phyloP scores from a whole-genome alignment of 2,888 invertebrate genomes.

The Ichneumoninae sp. region DNA sequence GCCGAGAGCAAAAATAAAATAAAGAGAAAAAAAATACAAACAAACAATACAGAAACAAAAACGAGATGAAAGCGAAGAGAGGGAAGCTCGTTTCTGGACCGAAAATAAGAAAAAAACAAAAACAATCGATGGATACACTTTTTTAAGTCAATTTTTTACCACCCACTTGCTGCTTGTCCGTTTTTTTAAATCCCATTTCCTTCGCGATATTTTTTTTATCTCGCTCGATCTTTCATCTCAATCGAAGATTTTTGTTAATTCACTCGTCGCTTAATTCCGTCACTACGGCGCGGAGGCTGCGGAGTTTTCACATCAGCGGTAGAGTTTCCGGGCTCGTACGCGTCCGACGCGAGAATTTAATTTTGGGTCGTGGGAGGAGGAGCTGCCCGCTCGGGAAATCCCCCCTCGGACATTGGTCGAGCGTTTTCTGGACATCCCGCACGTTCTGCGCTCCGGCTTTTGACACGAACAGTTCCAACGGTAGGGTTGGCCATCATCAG shows the following conservation, averaged over 20 bases:
- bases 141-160: slow-evolving; percentile 17
- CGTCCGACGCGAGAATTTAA: slow-evolving; percentile 56
- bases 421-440: slow-evolving; percentile 53
- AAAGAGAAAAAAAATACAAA: background rate
- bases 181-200: background rate
- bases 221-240: background rate
- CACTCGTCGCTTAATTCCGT: slow-evolving; percentile 42
- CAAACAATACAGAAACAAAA: background rate
- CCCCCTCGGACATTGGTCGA: slow-evolving; percentile 24
- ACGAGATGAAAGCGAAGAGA: background rate
- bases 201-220: background rate
- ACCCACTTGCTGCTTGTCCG: background rate
- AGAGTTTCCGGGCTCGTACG: slow-evolving; percentile 13
- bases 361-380: slow-evolving; percentile 38
- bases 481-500: slow-evolving; percentile 26
- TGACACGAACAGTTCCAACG: slow-evolving; percentile 54
- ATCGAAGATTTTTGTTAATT: slow-evolving; percentile 20
- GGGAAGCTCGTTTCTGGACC: background rate
- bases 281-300: slow-evolving; percentile 7
- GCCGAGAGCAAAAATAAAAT: slow-evolving; percentile 18
- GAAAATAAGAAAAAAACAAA: background rate
- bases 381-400: background rate
- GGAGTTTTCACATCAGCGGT: slow-evolving; percentile 28
- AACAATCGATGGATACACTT: slow-evolving; percentile 32
- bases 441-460: slow-evolving; percentile 23